Percentiles rank a stretch among this genome's conserved stretches.
Evolutionary conservation across 2,113 vertebrate species (phyloP).

Genomic region (Bufo bufo): DNA sequence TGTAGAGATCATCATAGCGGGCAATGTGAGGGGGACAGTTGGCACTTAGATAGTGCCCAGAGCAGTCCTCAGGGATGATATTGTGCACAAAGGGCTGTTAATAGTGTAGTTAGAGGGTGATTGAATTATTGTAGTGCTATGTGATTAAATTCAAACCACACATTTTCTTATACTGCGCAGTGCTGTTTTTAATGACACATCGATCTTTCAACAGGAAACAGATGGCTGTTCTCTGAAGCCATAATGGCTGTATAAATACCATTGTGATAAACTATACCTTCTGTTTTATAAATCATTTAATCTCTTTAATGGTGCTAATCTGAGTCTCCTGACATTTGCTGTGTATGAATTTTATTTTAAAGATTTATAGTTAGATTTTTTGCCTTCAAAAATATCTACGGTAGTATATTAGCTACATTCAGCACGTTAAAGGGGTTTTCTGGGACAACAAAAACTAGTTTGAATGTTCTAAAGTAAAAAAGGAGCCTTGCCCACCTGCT

Average conservation of each 20-base stretch:
- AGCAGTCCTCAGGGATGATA: not conserved
- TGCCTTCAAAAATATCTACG: not conserved
- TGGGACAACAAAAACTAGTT: no score
- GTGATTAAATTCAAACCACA: slow-evolving; percentile 40
- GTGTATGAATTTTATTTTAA: not conserved
- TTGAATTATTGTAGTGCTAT: slow-evolving; percentile 13
- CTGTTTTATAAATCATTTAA: slow-evolving; percentile 21
- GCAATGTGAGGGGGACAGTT: not conserved
- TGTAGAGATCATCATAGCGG: not conserved
- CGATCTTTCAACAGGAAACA: slow-evolving; percentile 39
- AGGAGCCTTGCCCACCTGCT: no score
- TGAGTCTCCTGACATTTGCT: not conserved
- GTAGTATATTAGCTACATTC: not conserved
- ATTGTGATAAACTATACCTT: slow-evolving; percentile 22
- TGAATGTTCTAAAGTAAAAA: no score
- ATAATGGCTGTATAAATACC: slow-evolving; percentile 16
- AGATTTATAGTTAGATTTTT: not conserved
- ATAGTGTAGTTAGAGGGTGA: not conserved
- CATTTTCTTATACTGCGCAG: slow-evolving; percentile 18
- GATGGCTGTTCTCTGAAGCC: slow-evolving; percentile 37
- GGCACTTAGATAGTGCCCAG: not conserved
- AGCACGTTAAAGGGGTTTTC: not conserved
- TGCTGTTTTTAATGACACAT: slow-evolving; percentile 12
- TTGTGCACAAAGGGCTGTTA: not conserved
- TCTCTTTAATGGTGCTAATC: not conserved